A percentile compares a stretch with the other conserved stretches of the same genome.
phyloP scores from a whole-genome alignment of 92 coral and sea anemone species.

The Pocillopora grandis region DNA sequence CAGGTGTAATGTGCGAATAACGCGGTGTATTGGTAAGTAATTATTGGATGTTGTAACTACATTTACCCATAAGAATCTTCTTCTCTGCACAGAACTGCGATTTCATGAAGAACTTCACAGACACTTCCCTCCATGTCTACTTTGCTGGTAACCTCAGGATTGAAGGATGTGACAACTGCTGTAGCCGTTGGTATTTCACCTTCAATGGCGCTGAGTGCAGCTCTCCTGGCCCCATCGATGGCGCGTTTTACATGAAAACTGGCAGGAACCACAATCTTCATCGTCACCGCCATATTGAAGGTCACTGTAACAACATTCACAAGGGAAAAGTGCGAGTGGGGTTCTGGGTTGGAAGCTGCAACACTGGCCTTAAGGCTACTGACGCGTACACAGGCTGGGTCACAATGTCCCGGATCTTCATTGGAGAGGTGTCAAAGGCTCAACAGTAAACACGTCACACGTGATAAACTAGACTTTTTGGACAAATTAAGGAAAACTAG shows the following conservation, averaged over 20 bases:
- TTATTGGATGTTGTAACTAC: no score
- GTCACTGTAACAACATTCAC: slow-evolving; percentile 35
- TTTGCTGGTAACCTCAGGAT: slow-evolving; percentile 24
- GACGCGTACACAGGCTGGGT: slow-evolving; percentile 8
- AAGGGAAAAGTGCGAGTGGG: slow-evolving; percentile 28
- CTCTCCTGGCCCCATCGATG: slow-evolving; percentile 37
- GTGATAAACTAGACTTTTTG: slow-evolving; percentile 6
- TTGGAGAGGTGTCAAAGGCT: slow-evolving; percentile 28
- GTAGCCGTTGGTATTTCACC: slow-evolving; percentile 55
- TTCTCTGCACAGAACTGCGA: background rate
- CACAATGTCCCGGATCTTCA: slow-evolving; percentile 28
- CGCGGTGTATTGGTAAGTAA: no score
- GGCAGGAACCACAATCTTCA: background rate
- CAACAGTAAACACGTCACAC: slow-evolving; percentile 2
- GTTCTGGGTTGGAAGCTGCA: slow-evolving; percentile 30
- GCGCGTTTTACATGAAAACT: slow-evolving; percentile 20
- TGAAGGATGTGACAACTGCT: slow-evolving; percentile 11
- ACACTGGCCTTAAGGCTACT: background rate
- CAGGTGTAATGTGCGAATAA: no score
- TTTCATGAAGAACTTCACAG: slow-evolving; percentile 1
- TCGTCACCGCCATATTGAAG: slow-evolving; percentile 27
- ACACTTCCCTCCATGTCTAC: slow-evolving; percentile 34
- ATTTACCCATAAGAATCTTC: background rate
- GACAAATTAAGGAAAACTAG: background rate
- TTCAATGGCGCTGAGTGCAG: slow-evolving; percentile 47